Conservation (phyloP, 2,113 vertebrate species). For the Sander lucioperca region DNA sequence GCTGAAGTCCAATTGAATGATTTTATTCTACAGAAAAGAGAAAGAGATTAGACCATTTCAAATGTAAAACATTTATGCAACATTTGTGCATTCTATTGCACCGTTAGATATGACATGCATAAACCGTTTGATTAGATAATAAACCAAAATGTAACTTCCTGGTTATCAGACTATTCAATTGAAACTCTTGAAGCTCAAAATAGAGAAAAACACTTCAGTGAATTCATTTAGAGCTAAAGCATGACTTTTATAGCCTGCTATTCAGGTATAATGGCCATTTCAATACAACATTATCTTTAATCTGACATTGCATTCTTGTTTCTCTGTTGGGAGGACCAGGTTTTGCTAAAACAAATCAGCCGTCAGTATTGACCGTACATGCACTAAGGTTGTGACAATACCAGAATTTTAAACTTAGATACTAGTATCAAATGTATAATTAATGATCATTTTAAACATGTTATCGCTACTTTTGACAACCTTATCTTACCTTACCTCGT, state of each 20-base stretch:
- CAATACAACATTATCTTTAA: too few species aligned
- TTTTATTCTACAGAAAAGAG: conserved; percentile 2
- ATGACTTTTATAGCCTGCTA: neutral
- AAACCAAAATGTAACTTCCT: neutral
- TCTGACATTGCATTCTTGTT: neutral
- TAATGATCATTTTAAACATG: too few species aligned
- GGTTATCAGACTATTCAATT: neutral
- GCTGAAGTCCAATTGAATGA: neutral
- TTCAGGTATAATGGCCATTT: neutral
- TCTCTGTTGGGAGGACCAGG: neutral
- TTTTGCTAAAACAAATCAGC: neutral
- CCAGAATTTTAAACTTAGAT: too few species aligned
- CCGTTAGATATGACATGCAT: neutral
- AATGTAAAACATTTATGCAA: neutral
- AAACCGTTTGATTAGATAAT: neutral
- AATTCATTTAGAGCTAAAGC: neutral
- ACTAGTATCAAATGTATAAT: too few species aligned
- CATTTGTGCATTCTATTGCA: neutral
- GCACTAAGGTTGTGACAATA: too few species aligned
- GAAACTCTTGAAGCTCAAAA: neutral
- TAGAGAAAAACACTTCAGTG: neutral
- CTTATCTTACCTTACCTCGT: too few species aligned
- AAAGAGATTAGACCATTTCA: neutral
- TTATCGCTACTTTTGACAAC: too few species aligned
- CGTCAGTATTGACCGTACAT: neutral